These are phyloP conservation scores for Drymodes brunneopygia DNA, from an alignment of 2,113 vertebrate genomes.

Conservation along the genomic window DNA sequence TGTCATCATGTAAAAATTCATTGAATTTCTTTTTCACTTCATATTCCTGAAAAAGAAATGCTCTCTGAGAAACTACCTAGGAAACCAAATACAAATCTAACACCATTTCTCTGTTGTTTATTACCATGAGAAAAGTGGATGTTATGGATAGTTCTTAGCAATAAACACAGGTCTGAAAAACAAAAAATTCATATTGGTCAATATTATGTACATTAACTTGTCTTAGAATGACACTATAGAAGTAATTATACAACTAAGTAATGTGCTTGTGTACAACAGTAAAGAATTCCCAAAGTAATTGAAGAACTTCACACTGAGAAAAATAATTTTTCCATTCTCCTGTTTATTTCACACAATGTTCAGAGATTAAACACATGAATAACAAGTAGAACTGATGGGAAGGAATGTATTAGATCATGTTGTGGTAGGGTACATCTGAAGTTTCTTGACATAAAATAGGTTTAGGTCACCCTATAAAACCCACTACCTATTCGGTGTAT, in stretches of 20 bases:
- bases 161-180: neutral
- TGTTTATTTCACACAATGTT: neutral
- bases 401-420: neutral
- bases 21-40: neutral
- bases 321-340: neutral
- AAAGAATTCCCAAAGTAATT: neutral
- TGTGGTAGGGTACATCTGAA: neutral
- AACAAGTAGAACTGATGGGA: neutral
- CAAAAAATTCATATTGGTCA: neutral
- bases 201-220: neutral
- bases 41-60: neutral
- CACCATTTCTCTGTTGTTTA: neutral
- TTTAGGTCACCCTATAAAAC: neutral
- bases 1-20: neutral
- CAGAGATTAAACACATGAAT: neutral
- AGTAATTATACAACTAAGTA: neutral
- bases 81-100: neutral
- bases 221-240: neutral
- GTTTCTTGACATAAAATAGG: neutral
- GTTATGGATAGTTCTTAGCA: neutral
- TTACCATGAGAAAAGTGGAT: neutral
- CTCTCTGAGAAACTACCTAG: neutral
- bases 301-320: neutral
- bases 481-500: neutral
- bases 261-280: neutral